Conservation (phyloP, 1,140 invertebrate species). For the Neodiprion virginianus region DNA sequence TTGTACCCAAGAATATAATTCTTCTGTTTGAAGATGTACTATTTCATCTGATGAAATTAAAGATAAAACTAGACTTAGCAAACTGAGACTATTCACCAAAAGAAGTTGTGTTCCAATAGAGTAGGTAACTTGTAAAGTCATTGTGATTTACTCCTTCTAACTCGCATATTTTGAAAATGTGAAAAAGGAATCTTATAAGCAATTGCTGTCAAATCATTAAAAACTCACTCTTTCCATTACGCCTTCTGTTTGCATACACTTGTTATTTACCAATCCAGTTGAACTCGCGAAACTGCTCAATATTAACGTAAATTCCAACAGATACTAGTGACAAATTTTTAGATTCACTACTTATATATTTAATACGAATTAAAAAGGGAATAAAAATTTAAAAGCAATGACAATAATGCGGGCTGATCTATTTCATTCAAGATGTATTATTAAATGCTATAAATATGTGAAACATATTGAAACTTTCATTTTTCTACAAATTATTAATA, state of each 20-base stretch:
- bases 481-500: background rate
- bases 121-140: slow-evolving; percentile 37
- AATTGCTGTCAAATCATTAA: background rate
- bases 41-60: slow-evolving; percentile 11
- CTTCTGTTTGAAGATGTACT: slow-evolving; percentile 2
- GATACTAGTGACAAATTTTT: no score
- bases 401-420: background rate
- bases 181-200: background rate
- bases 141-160: slow-evolving; percentile 24
- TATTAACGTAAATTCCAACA: no score
- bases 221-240: slow-evolving; percentile 1
- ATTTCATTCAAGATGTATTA: background rate
- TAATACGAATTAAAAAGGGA: no score
- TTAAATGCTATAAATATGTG: background rate
- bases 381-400: no score
- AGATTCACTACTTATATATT: no score
- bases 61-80: slow-evolving; percentile 35
- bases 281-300: no score
- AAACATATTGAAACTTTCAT: no score
- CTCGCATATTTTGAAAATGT: background rate
- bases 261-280: background rate
- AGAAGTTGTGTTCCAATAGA: slow-evolving; percentile 54
- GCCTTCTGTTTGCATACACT: background rate
- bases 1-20: background rate
- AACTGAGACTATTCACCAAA: slow-evolving; percentile 56